Conservation (phyloP, 1,140 invertebrate genomes). For the Melipona quadrifasciata region DNA sequence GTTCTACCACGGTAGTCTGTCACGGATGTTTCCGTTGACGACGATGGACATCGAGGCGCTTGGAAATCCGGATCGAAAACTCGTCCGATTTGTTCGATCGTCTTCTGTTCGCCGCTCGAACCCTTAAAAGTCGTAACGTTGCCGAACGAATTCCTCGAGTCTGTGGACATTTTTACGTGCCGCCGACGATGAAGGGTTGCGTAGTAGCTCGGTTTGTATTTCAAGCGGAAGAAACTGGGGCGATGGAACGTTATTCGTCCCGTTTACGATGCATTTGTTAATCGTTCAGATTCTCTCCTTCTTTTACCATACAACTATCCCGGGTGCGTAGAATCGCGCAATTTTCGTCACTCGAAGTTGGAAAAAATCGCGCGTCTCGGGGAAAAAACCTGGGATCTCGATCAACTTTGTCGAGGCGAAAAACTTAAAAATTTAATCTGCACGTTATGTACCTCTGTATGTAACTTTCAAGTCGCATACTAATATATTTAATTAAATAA, state of each 20-base stretch:
- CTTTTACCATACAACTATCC: too few relatives aligned
- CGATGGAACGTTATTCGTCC: neutral
- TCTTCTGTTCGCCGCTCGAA: slow-evolving; percentile 11
- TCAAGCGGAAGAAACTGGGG: neutral
- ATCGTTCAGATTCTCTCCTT: too few relatives aligned
- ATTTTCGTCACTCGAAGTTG: too few relatives aligned
- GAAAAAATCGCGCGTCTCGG: too few relatives aligned
- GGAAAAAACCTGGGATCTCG: too few relatives aligned
- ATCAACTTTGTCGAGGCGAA: too few relatives aligned
- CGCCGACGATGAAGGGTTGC: neutral
- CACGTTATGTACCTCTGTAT: too few relatives aligned
- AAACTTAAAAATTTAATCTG: too few relatives aligned
- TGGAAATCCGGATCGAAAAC: neutral
- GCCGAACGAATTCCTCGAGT: slow-evolving; percentile 3
- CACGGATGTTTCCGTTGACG: neutral
- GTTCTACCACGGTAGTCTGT: neutral
- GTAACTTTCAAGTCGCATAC: too few relatives aligned
- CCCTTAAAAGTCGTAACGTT: neutral
- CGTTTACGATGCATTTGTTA: neutral
- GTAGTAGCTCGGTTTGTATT: neutral
- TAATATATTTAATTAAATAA: too few relatives aligned
- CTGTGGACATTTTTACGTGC: neutral
- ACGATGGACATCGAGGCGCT: neutral
- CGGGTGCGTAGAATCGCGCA: too few relatives aligned
- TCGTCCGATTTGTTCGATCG: neutral